These are phyloP conservation scores for Trematomus loennbergii DNA, from an alignment of 2,113 vertebrate species.

Conservation along the genomic window DNA sequence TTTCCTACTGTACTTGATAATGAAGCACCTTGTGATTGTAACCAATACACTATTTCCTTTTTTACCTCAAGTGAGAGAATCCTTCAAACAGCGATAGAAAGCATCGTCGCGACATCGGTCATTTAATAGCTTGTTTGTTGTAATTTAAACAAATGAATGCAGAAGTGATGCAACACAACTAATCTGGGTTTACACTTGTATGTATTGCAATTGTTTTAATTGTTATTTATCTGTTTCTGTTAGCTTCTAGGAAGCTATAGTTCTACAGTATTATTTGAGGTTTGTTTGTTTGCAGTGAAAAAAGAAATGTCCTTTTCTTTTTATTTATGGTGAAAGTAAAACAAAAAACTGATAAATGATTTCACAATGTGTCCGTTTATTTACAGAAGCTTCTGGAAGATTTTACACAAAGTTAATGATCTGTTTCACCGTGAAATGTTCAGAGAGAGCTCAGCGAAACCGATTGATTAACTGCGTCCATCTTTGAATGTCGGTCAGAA, in stretches of 20 bases:
- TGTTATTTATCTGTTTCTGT: slow-evolving; percentile 51
- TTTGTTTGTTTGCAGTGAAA: slow-evolving; percentile 44
- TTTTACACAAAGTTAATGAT: not conserved
- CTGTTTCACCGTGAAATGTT: not conserved
- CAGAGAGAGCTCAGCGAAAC: too few relatives aligned
- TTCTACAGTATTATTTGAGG: slow-evolving; percentile 19
- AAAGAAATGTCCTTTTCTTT: slow-evolving; percentile 43
- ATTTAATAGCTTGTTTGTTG: slow-evolving; percentile 31
- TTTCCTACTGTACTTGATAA: slow-evolving; percentile 58
- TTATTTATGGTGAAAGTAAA: slow-evolving; percentile 64
- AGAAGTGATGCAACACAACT: slow-evolving; percentile 14
- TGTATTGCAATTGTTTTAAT: slow-evolving; percentile 45
- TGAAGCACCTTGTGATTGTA: slow-evolving; percentile 66
- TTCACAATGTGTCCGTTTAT: slow-evolving; percentile 14
- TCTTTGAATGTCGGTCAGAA: not conserved
- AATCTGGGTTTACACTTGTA: slow-evolving; percentile 19
- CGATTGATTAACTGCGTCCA: too few relatives aligned
- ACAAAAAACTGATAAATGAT: slow-evolving; percentile 31
- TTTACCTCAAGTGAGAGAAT: slow-evolving; percentile 33
- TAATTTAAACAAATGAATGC: slow-evolving; percentile 3
- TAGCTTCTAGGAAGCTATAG: slow-evolving; percentile 74
- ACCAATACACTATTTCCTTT: slow-evolving; percentile 26
- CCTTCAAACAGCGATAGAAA: not conserved
- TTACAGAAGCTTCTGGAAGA: not conserved
- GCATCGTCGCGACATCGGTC: not conserved